phyloP scores from a whole-genome alignment of 2,797 vertebrate genomes.

The Silurus lanzhouensis region DNA sequence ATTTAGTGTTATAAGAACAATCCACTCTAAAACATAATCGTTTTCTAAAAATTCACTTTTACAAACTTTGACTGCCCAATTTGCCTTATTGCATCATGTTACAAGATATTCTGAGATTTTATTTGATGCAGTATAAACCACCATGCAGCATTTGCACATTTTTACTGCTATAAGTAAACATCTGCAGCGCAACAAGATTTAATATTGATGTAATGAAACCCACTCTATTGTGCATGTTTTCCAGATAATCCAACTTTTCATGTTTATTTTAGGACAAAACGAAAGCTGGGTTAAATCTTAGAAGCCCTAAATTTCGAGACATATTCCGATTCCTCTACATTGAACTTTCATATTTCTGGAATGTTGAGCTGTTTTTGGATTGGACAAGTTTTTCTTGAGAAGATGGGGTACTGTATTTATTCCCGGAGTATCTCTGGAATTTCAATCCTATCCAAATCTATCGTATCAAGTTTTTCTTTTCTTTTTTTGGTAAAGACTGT shows the following conservation, averaged over 20 bases:
- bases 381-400: background rate
- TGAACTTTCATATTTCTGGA: background rate
- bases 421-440: background rate
- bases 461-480: background rate
- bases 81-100: background rate
- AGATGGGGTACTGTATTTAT: background rate
- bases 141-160: background rate
- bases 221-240: constrained; percentile 63
- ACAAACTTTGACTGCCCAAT: background rate
- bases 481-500: too few relatives aligned
- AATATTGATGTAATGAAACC: constrained; percentile 62
- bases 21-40: background rate
- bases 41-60: background rate
- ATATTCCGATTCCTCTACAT: background rate
- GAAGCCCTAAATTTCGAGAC: background rate
- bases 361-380: background rate
- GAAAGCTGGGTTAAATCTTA: background rate
- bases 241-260: background rate
- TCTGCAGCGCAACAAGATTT: background rate
- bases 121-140: background rate
- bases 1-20: background rate
- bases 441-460: background rate
- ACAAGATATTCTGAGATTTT: constrained; percentile 5
- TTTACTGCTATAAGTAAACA: background rate
- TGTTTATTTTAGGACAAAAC: background rate